phyloP scores from a whole-genome alignment of 2,797 vertebrate species.

The Calcarius lapponicus region DNA sequence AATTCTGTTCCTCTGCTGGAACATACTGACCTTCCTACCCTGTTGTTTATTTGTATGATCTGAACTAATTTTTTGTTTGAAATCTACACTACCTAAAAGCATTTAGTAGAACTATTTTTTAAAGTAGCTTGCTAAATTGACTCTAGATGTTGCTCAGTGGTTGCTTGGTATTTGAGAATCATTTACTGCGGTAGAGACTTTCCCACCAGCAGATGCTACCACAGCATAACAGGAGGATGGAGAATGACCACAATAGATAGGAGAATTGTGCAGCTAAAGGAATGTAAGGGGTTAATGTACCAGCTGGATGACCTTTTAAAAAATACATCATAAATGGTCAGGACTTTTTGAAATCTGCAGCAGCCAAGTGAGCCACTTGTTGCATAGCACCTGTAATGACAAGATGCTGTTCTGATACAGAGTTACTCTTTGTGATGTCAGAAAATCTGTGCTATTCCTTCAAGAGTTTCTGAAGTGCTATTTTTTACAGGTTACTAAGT shows the following conservation, averaged over 20 bases:
- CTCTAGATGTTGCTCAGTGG: background rate
- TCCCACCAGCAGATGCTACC: constrained; percentile 10
- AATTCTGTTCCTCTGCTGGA: constrained; percentile 35
- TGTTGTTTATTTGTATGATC: constrained; percentile 72
- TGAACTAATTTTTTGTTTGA: constrained; percentile 64
- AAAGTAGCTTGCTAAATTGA: background rate
- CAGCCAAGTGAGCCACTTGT: background rate
- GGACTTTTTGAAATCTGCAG: background rate
- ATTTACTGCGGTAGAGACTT: background rate
- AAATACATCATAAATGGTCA: background rate
- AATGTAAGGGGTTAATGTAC: background rate
- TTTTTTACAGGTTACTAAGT: background rate
- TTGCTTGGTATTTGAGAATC: background rate
- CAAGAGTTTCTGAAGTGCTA: background rate
- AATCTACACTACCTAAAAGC: constrained; percentile 62
- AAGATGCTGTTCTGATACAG: background rate
- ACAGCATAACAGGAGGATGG: background rate
- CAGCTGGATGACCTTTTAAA: background rate
- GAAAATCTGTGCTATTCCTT: background rate
- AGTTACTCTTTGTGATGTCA: background rate
- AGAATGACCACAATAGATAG: background rate
- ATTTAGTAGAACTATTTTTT: constrained; percentile 53
- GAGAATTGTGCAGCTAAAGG: background rate
- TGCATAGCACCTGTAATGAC: background rate
- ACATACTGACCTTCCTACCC: constrained; percentile 43